Base-by-base conservation (phyloP, 2,888 invertebrate species). In the Bombylius major region DNA sequence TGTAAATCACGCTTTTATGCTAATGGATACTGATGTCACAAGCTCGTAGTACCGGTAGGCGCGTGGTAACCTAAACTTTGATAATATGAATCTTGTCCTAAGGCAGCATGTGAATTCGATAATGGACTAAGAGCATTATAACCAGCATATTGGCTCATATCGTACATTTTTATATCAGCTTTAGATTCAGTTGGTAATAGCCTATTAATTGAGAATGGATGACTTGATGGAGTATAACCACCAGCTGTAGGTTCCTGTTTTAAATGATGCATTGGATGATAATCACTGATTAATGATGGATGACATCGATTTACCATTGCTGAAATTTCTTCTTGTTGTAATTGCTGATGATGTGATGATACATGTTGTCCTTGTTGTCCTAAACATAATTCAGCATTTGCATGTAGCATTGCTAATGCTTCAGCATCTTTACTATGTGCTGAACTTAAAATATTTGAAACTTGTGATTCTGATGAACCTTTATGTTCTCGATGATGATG, bases 171-270 rank as follows among this genome's bases (percentile, higher is more conserved):
- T 66, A 91, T 83, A 75, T 93, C 93, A 62, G 90, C 80, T 75
- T 92, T 91, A 63, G 87, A 86, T 72, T 90, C 90, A 54, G 86
- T 82, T 55, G 94, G 93, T 68, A 96, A 81, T 70, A 96, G 80
- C 73, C 93, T 86, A 67, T 89, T 93, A 75, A 96, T 96, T 72
- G 92, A 92, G 78, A 96, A 96, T 33, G 95, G 95, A 71, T 93
- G 94, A 71, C 82, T 88, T 63, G 89, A 84, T 14, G 89, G 86
- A 58, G 89, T 87, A 69, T 89, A 89, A 31, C 82, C 81, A 47
- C 84, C 83, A 13, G 55, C 46, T 47, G 83, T 78, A 54, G 85
- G 85, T 71, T 87, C 86, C 70, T 87, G 87, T 70, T 90, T 90
- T 65, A 90, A 76, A 66, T 86, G 87, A 63, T 82, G 82, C 69